Percentiles rank a stretch among this genome's conserved stretches.
These are phyloP conservation scores for Colletes collaris DNA, from an alignment of 2,888 invertebrate species.

Conservation along the genomic window DNA sequence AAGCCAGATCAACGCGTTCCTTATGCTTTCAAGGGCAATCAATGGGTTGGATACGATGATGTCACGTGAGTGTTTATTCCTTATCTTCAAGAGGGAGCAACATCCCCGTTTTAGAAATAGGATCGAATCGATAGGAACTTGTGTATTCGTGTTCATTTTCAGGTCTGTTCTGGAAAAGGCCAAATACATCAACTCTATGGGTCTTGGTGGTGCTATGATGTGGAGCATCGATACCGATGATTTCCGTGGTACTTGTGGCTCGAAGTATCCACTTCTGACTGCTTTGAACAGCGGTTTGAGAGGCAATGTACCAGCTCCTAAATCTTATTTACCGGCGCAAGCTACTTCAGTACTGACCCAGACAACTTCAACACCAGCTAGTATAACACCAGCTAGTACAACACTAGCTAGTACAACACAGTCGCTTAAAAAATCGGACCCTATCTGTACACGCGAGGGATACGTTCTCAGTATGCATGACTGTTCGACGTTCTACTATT, in stretches of 20 bases:
- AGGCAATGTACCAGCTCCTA: neutral
- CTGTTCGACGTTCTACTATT: conserved; percentile 83
- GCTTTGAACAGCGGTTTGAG: conserved; percentile 84
- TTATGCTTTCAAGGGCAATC: conserved; percentile 78
- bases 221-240: conserved; percentile 94
- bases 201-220: conserved; percentile 88
- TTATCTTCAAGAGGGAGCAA: too few relatives aligned
- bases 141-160: conserved; percentile 39
- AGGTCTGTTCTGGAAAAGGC: conserved; percentile 83
- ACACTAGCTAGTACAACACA: neutral
- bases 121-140: too few relatives aligned
- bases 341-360: too few relatives aligned
- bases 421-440: conserved; percentile 15
- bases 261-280: conserved; percentile 86
- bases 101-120: too few relatives aligned
- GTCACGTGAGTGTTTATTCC: conserved; percentile 65
- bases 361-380: too few relatives aligned
- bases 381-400: neutral
- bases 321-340: neutral
- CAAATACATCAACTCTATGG: conserved; percentile 72
- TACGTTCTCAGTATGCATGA: conserved; percentile 82
- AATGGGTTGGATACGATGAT: conserved; percentile 78
- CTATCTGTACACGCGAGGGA: conserved; percentile 81
- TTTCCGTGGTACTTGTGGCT: conserved; percentile 87
- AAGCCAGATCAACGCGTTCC: conserved; percentile 82